A percentile compares a stretch with the other conserved stretches of the same genome.
Conservation (phyloP, 2,797 vertebrate genomes). For the Peromyscus eremicus region DNA sequence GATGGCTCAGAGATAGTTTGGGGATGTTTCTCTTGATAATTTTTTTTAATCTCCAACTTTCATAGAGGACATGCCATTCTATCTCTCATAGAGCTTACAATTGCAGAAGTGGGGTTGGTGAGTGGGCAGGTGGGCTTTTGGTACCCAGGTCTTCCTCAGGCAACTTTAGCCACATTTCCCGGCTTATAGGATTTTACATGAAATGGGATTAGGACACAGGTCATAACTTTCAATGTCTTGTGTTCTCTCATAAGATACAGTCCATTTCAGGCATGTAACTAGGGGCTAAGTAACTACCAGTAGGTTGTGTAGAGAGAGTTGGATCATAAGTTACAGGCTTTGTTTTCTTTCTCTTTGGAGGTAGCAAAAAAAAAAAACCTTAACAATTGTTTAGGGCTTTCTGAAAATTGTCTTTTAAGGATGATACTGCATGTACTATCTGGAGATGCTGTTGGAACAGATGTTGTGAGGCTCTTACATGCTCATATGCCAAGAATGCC, state of each 20-base stretch:
- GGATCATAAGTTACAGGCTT: constrained; percentile 13
- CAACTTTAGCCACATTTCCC: not conserved
- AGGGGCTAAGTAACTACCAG: constrained; percentile 28
- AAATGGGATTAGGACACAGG: not conserved
- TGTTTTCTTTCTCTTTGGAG: constrained; percentile 67
- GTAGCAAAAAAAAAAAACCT: constrained; percentile 60
- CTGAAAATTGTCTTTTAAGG: constrained; percentile 80
- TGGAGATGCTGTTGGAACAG: constrained; percentile 83
- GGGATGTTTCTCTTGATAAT: not conserved
- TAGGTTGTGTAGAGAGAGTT: not conserved
- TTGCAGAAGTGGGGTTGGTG: not conserved
- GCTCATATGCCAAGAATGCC: constrained; percentile 74
- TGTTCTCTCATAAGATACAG: constrained; percentile 9
- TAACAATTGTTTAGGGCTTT: constrained; percentile 81
- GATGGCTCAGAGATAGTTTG: not conserved
- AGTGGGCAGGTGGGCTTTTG: not conserved
- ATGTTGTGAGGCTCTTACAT: constrained; percentile 76
- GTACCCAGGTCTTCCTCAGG: not conserved
- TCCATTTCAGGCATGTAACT: not conserved
- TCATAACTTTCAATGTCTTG: not conserved
- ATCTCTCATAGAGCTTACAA: not conserved
- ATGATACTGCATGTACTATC: constrained; percentile 78
- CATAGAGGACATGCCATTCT: not conserved
- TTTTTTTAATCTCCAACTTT: constrained; percentile 7
- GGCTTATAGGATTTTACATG: constrained; percentile 38